Base-by-base conservation (phyloP, 2,113 vertebrate species). In the Labrus mixtus region DNA sequence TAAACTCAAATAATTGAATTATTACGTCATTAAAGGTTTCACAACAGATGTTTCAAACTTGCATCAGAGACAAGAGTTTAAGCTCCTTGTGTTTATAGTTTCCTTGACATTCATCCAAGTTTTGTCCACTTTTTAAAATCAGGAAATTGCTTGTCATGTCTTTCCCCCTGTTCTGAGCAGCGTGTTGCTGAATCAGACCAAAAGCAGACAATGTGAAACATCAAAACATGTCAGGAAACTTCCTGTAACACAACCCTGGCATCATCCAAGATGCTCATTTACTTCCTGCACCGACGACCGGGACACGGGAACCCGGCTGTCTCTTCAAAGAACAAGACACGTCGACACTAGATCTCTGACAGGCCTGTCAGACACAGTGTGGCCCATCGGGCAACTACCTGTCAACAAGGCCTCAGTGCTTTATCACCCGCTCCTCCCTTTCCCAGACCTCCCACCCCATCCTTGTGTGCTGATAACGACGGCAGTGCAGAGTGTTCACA, bases 271-370 rank as follows among this genome's bases (percentile, higher is more conserved):
- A 64, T 20, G 59, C 65, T 79, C 65, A 23, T 75, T 81, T 54
- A 46, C 70, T 84, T 83, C 82, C 74, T 58, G 20, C 69, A 3
- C 43, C 33, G 23, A 66, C 10, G 63, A 64, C 68, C 50, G 16
- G 10, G 51, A 77, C 64, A 65, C 37, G 2, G 59, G 73, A 78
- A 68, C 54, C 74, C 54, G 64, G 64, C 83, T 86, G 87, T 77
- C 83, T 87, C 85, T 87, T 92, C 89, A 90, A 87, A 90, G 86
- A 76, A 53, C 77, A 55, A 81, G 78, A 84, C 86, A 80, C 71
- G 54, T 91, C 88, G 88, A 80, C 88, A 82, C 39, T 1, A 70
- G 46, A 75, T 82, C 65, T 83, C 15, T 73, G 76, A 46, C 83
- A 59, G 70, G 13, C 60, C 77, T 81, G 75, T 77, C 67, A 37